A percentile compares a stretch with the other conserved stretches of the same genome.
Conservation (phyloP, 37 sponge, comb jelly and placozoan species). For the Theonella swinhoei region DNA sequence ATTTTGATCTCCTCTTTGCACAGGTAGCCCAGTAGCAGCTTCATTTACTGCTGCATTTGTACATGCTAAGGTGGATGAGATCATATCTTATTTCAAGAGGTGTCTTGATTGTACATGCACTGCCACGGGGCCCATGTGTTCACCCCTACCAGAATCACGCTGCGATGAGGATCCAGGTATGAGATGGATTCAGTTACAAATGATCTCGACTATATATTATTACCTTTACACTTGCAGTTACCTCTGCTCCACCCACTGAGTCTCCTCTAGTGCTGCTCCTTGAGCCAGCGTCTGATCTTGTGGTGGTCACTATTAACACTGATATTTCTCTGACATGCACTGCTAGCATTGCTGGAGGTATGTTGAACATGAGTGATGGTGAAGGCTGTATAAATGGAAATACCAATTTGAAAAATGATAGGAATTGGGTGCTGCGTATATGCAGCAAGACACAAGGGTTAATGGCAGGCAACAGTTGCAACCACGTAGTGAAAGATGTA, state of each 20-base stretch:
- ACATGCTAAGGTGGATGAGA: conserved; percentile 62
- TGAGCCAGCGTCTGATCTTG: background rate
- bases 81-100: conserved; percentile 24
- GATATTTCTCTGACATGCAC: background rate
- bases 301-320: background rate
- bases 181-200: background rate
- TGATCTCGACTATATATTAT: background rate
- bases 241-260: background rate
- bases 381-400: background rate
- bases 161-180: background rate
- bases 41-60: conserved; percentile 83
- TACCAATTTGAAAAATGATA: no score
- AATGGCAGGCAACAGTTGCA: no score
- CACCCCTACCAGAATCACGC: background rate
- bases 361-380: background rate
- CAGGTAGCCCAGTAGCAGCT: conserved; percentile 50
- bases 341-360: background rate
- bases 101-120: conserved; percentile 72
- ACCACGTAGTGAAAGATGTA: no score
- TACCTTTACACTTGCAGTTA: background rate
- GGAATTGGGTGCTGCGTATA: no score
- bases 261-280: background rate
- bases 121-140: conserved; percentile 15
- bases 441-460: no score
- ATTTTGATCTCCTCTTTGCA: background rate